phyloP scores from a whole-genome alignment of 1,140 invertebrate genomes.

The Cyphomyrmex costatus region DNA sequence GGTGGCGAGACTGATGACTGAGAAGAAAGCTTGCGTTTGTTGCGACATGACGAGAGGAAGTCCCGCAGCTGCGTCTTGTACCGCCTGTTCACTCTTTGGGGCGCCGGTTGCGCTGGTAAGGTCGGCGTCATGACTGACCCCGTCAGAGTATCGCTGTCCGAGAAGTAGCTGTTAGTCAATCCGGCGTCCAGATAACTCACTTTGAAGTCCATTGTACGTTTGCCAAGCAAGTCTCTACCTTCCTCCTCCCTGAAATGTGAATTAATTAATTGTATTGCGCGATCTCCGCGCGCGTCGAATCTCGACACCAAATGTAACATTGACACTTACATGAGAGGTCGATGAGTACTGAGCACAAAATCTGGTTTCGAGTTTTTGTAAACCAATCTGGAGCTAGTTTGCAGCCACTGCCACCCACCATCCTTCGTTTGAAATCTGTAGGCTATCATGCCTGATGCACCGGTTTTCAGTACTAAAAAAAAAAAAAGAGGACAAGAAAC shows the following conservation, averaged over 20 bases:
- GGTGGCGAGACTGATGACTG: constrained; percentile 83
- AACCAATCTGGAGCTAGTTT: constrained; percentile 98
- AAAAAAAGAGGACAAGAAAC: constrained; percentile 33
- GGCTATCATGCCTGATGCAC: constrained; percentile 99
- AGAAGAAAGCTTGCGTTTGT: constrained; percentile 93
- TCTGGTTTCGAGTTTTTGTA: constrained; percentile 99
- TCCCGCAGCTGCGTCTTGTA: constrained; percentile 97
- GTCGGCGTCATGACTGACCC: constrained; percentile 87
- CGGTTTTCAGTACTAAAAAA: constrained; percentile 97
- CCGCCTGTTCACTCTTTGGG: constrained; percentile 93
- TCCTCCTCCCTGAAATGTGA: constrained; percentile 95
- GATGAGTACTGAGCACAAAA: constrained; percentile 99
- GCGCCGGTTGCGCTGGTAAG: constrained; percentile 87
- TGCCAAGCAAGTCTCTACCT: constrained; percentile 97
- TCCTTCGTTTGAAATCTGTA: constrained; percentile 98
- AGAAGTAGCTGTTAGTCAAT: constrained; percentile 95
- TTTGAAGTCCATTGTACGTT: constrained; percentile 99
- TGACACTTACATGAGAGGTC: constrained; percentile 96
- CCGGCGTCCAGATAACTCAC: constrained; percentile 98
- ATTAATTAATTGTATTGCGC: background rate
- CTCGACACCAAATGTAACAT: background rate
- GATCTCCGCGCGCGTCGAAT: background rate
- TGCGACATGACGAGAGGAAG: constrained; percentile 96
- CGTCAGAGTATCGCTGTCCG: constrained; percentile 94
- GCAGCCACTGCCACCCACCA: constrained; percentile 98